Evolutionary conservation across 2,888 invertebrate species (phyloP), one percentile per base, ranked within the genome.

Genomic region (Pollenia angustigena): DNA sequence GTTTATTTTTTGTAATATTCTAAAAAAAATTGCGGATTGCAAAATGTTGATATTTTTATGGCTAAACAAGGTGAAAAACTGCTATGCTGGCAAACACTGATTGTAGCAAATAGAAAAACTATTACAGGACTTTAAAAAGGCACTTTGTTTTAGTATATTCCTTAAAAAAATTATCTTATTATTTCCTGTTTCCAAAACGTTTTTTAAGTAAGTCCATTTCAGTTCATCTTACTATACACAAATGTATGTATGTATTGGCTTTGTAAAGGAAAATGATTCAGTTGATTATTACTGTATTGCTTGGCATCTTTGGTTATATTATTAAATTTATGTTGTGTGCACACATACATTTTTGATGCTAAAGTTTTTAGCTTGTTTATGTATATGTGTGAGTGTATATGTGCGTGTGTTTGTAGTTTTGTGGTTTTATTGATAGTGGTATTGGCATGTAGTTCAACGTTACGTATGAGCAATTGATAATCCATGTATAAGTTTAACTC

Each of bases 341-440:
- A 14, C 48, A 80, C 40, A 71, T 42, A 50, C 62, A 46, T 14
- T 9, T 44, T 75, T 40, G 46, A 18, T 50, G 42, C 44, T 2
- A 14, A 14, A 32, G 14, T 69, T 12, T 69, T 56, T 32, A 32
- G 14, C 62, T 12, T 69, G 66, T 32, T 10, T 9, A 1, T 42
- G 71, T 50, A 48, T 23, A 48, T 56, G 68, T 42, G n/a, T n/a
- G n/a, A n/a, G n/a, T n/a, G n/a, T n/a, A n/a, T n/a, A n/a, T n/a
- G n/a, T n/a, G n/a, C n/a, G n/a, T n/a, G 64, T 54, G 12, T 48
- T 48, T 66, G n/a, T 54, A 90, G 89, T 88, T 90, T 89, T 90
- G 89, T 48, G 56, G 58, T 60, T n/a, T 23, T 23, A 74, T 50
- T 76, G 54, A 46, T 60, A 18, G 32, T 74, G 40, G 32, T 76